These are phyloP conservation scores for Pseudobourletiella spinata DNA, from an alignment of 1,140 invertebrate species.

Conservation along the genomic window DNA sequence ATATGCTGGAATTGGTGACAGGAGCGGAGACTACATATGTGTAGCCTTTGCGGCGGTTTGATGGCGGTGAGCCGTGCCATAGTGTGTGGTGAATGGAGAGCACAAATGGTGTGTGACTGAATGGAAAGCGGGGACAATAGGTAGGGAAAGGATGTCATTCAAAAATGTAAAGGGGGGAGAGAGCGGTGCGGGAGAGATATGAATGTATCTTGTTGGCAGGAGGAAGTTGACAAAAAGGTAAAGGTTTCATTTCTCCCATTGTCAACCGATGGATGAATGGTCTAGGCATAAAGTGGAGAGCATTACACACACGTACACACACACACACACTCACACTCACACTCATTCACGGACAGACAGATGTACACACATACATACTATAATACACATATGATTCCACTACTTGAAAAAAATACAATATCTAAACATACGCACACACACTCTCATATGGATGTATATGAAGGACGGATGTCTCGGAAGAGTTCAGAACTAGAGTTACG, in stretches of 20 bases:
- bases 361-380: no score
- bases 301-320: no score
- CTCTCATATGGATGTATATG: no score
- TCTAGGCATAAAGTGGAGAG: no score
- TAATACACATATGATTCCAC: no score
- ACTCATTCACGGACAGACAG: no score
- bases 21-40: no score
- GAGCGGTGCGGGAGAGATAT: background rate
- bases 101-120: constrained; percentile 11
- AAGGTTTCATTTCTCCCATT: constrained; percentile 22
- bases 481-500: constrained; percentile 13
- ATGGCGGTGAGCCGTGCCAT: background rate
- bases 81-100: background rate
- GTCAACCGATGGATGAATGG: no score
- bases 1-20: no score
- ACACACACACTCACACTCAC: no score
- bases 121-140: constrained; percentile 9
- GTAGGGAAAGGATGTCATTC: constrained; percentile 5
- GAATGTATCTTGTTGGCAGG: background rate
- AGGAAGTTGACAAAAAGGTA: constrained; percentile 28
- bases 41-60: background rate
- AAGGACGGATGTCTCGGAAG: constrained; percentile 25
- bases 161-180: background rate
- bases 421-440: no score
- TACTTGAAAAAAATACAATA: no score